A percentile compares a stretch with the other conserved stretches of the same genome.
Conservation (phyloP, 1,140 invertebrate species). For the Heliconius hewitsoni region DNA sequence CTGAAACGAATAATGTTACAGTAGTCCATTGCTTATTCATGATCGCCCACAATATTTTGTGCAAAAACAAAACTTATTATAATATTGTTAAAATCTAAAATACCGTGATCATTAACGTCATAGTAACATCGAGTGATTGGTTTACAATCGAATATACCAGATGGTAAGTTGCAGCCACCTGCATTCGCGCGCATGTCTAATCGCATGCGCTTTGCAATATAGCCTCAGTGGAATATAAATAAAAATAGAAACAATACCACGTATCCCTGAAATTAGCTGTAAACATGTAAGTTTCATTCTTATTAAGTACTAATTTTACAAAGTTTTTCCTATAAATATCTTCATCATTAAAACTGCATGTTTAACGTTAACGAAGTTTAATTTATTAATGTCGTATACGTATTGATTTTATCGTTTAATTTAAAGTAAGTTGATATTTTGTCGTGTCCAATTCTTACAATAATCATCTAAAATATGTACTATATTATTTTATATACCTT, state of each 20-base stretch:
- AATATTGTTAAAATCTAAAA: background rate
- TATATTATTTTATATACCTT: too few species aligned
- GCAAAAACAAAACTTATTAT: background rate
- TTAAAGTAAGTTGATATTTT: background rate
- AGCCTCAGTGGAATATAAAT: constrained; percentile 16
- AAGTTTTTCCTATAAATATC: background rate
- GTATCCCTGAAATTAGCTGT: constrained; percentile 14
- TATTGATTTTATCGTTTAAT: background rate
- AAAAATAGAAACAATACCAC: constrained; percentile 18
- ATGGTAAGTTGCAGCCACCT: constrained; percentile 21
- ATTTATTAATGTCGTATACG: background rate
- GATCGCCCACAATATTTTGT: background rate
- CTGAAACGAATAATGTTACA: constrained; percentile 12
- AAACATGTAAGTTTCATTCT: constrained; percentile 2
- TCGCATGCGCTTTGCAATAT: constrained; percentile 36
- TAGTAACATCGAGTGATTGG: constrained; percentile 5
- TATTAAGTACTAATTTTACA: background rate
- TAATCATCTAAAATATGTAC: too few species aligned
- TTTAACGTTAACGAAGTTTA: background rate
- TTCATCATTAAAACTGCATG: background rate
- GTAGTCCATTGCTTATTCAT: constrained; percentile 6
- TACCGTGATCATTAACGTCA: background rate
- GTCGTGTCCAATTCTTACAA: too few species aligned
- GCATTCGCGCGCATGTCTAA: constrained; percentile 38
- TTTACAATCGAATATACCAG: constrained; percentile 17